These are phyloP conservation scores for Tretioscincus oriximinensis DNA, from an alignment of 2,113 vertebrate species.

Conservation along the genomic window DNA sequence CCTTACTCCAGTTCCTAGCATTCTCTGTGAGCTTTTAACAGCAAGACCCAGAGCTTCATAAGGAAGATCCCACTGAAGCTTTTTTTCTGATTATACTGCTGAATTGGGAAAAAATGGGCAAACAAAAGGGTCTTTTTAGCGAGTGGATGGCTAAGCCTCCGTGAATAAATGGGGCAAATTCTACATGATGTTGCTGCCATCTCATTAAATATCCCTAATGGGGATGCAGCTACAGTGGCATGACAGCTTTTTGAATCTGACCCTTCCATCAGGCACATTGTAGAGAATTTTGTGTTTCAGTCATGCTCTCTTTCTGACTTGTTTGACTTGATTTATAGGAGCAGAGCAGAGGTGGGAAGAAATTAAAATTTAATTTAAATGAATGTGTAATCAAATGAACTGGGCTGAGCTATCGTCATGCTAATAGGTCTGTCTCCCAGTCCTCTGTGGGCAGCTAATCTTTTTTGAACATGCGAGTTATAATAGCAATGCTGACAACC, in stretches of 20 bases:
- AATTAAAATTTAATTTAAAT: conserved; percentile 79
- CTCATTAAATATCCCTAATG: too few species aligned
- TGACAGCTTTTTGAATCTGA: conserved; percentile 67
- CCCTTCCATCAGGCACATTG: conserved; percentile 47
- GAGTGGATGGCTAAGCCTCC: too few species aligned
- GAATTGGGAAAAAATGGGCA: too few species aligned
- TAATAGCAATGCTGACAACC: conserved; percentile 39
- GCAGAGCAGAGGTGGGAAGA: conserved; percentile 64
- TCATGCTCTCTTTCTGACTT: conserved; percentile 34
- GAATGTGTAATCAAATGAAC: conserved; percentile 68
- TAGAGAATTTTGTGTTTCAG: conserved; percentile 63
- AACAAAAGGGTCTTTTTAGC: too few species aligned
- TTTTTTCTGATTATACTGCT: too few species aligned
- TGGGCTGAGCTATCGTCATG: conserved; percentile 57
- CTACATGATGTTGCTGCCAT: too few species aligned
- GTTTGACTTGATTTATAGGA: conserved; percentile 74
- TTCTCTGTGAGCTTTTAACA: too few species aligned
- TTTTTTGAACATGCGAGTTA: conserved; percentile 45
- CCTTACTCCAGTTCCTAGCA: too few species aligned
- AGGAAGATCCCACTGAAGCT: too few species aligned
- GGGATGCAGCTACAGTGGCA: conserved; percentile 51
- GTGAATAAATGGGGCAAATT: too few species aligned
- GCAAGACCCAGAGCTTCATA: too few species aligned
- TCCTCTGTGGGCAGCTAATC: conserved; percentile 55
- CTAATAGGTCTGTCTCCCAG: conserved; percentile 59